Evolutionary conservation across 2,888 invertebrate species (phyloP).

Genomic region (Trichopria drosophilae): DNA sequence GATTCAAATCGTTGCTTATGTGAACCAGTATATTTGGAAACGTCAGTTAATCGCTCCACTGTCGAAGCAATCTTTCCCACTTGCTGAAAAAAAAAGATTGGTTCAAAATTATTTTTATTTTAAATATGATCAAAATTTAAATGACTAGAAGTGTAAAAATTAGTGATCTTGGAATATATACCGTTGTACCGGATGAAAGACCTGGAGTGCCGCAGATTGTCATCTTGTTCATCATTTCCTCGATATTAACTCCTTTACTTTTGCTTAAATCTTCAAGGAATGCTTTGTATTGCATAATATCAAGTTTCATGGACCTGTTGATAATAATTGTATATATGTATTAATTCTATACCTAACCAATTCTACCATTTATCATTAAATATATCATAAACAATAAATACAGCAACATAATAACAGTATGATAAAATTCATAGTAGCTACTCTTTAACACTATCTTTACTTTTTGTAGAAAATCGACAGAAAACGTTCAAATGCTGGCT

Average conservation of each 20-base stretch:
- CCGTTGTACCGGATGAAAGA: conserved; percentile 66
- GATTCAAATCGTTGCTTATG: conserved; percentile 81
- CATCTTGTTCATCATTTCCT: conserved; percentile 80
- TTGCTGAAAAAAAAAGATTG: conserved; percentile 58
- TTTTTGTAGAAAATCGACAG: too few species aligned
- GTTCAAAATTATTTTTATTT: conserved; percentile 11
- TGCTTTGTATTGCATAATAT: conserved; percentile 77
- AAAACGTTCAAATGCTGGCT: too few species aligned
- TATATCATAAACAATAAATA: too few species aligned
- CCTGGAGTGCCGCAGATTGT: conserved; percentile 81
- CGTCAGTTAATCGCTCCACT: conserved; percentile 80
- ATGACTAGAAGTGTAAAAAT: too few species aligned
- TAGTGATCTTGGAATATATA: conserved; percentile 37
- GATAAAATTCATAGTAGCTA: too few species aligned
- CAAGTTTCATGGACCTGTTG: conserved; percentile 67
- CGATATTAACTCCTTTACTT: conserved; percentile 77
- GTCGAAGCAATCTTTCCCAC: conserved; percentile 58
- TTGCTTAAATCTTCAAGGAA: conserved; percentile 85
- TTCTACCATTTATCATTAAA: too few species aligned
- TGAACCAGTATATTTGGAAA: conserved; percentile 86
- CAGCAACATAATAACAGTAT: too few species aligned
- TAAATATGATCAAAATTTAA: neutral
- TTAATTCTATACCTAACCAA: neutral
- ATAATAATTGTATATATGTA: conserved; percentile 24
- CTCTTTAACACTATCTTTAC: too few species aligned